Percentiles rank a stretch among this genome's conserved stretches.
Conservation (phyloP, 2,888 invertebrate genomes). For the Tenthredo amoena region DNA sequence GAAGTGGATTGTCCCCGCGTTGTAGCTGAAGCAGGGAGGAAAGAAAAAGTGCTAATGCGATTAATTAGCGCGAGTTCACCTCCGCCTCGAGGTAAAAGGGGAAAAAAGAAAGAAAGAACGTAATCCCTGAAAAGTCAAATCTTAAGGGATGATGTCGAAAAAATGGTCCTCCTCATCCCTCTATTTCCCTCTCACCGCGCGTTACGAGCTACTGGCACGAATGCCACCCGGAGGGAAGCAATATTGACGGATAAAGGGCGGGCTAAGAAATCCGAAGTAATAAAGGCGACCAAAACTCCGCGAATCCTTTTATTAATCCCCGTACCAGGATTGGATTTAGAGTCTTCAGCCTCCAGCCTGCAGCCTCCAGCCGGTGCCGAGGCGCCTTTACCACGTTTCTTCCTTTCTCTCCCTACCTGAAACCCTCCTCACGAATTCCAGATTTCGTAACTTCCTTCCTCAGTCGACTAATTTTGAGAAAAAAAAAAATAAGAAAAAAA, state of each 20-base stretch:
- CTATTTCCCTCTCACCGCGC: background rate
- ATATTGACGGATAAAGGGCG: conserved; percentile 70
- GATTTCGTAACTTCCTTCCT: conserved; percentile 33
- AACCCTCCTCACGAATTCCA: conserved; percentile 8
- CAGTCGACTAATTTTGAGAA: conserved; percentile 26
- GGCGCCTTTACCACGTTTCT: conserved; percentile 54
- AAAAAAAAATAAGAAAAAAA: background rate
- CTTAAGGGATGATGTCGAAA: background rate
- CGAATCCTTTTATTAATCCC: conserved; percentile 77
- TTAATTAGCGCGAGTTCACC: background rate
- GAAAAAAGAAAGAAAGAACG: background rate
- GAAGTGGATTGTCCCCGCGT: background rate
- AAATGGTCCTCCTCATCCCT: background rate
- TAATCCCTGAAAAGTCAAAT: background rate
- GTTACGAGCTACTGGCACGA: conserved; percentile 7
- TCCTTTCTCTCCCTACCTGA: conserved; percentile 53
- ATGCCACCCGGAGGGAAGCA: conserved; percentile 56
- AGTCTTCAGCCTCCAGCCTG: conserved; percentile 62
- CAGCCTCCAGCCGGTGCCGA: conserved; percentile 49
- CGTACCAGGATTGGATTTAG: conserved; percentile 75
- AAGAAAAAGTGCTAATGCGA: background rate
- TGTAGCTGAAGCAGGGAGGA: background rate
- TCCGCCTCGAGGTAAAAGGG: background rate
- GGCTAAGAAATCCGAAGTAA: conserved; percentile 70
- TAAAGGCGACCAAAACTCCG: conserved; percentile 75